Evolutionary conservation across 2,888 invertebrate genomes (phyloP).

Genomic region (Caenorhabditis panamensis): DNA sequence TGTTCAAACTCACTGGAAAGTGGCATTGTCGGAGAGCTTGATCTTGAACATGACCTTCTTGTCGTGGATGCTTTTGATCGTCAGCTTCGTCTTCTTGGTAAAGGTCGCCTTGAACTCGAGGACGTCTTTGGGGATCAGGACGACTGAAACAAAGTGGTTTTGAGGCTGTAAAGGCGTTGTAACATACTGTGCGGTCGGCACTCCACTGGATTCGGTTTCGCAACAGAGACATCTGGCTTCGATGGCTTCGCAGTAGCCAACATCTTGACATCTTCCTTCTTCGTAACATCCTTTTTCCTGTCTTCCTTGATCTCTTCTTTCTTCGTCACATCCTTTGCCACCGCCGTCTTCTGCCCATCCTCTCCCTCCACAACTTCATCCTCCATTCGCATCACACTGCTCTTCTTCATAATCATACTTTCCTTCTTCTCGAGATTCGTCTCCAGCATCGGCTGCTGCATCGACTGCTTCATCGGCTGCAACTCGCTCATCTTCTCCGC

Average conservation of each 20-base stretch:
- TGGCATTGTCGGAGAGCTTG: constrained; percentile 32
- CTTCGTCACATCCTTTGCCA: background rate
- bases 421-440: too few relatives aligned
- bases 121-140: constrained; percentile 3
- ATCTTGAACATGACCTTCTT: constrained; percentile 47
- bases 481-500: background rate
- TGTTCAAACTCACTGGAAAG: constrained; percentile 27
- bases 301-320: too few relatives aligned
- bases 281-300: constrained; percentile 8
- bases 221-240: background rate
- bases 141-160: constrained; percentile 7
- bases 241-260: too few relatives aligned
- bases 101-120: constrained; percentile 13
- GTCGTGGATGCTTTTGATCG: constrained; percentile 31
- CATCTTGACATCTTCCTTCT: background rate
- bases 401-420: too few relatives aligned
- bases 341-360: too few relatives aligned
- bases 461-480: background rate
- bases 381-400: too few relatives aligned
- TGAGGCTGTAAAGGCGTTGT: too few relatives aligned
- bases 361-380: too few relatives aligned
- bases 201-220: background rate
- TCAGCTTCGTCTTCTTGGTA: constrained; percentile 15
- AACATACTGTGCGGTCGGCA: constrained; percentile 17
- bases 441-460: too few relatives aligned